Percentiles rank a stretch among this genome's conserved stretches.
phyloP scores from a whole-genome alignment of 1,140 invertebrate genomes.

The Trichoplusia ni region DNA sequence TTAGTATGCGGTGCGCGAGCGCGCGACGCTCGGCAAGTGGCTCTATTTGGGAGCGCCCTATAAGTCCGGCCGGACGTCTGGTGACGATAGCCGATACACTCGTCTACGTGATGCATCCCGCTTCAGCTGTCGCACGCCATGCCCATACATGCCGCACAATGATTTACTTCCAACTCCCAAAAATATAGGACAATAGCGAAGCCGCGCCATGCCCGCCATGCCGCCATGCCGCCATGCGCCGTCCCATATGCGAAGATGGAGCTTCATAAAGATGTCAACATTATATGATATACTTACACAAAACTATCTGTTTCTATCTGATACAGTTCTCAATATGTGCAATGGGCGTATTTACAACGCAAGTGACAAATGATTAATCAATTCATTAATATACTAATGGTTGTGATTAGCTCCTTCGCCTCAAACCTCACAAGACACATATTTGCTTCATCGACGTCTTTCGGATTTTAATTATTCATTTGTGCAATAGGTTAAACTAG shows the following conservation, averaged over 20 bases:
- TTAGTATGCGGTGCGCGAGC: conserved; percentile 62
- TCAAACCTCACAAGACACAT: background rate
- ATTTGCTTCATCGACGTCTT: conserved; percentile 6
- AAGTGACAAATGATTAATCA: no score
- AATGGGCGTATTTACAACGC: no score
- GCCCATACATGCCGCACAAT: conserved; percentile 20
- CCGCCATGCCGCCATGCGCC: no score
- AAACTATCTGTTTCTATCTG: no score
- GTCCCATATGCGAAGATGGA: conserved; percentile 8
- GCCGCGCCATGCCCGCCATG: background rate
- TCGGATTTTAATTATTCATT: conserved; percentile 1
- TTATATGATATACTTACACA: background rate
- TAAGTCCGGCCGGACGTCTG: conserved; percentile 62
- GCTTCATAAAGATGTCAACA: background rate
- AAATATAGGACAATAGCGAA: conserved; percentile 23
- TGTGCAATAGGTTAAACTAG: conserved; percentile 10
- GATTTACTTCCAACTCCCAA: conserved; percentile 33
- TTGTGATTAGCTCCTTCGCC: background rate
- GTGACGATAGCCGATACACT: conserved; percentile 39
- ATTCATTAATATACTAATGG: background rate
- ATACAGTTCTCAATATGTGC: no score
- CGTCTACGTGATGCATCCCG: conserved; percentile 56
- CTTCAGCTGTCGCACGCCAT: conserved; percentile 3
- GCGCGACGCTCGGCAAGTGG: conserved; percentile 51
- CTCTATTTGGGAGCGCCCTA: conserved; percentile 64